phyloP scores from a whole-genome alignment of 2,888 invertebrate genomes.

The Osedax fenrisi region DNA sequence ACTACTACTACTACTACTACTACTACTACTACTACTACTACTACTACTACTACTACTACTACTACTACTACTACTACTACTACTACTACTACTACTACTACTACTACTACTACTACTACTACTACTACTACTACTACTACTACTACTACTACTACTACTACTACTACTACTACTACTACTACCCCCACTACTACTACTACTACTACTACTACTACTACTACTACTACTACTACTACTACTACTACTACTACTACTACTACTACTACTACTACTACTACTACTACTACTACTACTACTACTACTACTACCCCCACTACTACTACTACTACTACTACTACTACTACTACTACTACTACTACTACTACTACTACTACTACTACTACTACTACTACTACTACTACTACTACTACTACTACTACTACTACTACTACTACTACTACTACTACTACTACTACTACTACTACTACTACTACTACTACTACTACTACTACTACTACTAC shows the following conservation, averaged over 20 bases:
- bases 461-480: conserved; percentile 29
- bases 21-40: conserved; percentile 30
- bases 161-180: conserved; percentile 6
- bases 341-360: conserved; percentile 15
- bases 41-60: conserved; percentile 30
- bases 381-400: conserved; percentile 19
- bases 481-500: conserved; percentile 28
- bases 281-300: background rate
- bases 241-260: conserved; percentile 23
- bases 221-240: conserved; percentile 23
- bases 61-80: conserved; percentile 29
- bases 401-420: conserved; percentile 19
- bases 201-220: conserved; percentile 11
- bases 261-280: conserved; percentile 24
- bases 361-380: conserved; percentile 18
- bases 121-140: conserved; percentile 20
- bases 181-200: background rate
- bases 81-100: conserved; percentile 29
- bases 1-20: conserved; percentile 29
- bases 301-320: background rate
- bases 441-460: conserved; percentile 28
- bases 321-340: conserved; percentile 5
- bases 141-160: conserved; percentile 24
- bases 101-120: conserved; percentile 20
- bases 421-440: conserved; percentile 21